phyloP scores from a whole-genome alignment of 2,888 invertebrate species.

The Stratiomys singularior region DNA sequence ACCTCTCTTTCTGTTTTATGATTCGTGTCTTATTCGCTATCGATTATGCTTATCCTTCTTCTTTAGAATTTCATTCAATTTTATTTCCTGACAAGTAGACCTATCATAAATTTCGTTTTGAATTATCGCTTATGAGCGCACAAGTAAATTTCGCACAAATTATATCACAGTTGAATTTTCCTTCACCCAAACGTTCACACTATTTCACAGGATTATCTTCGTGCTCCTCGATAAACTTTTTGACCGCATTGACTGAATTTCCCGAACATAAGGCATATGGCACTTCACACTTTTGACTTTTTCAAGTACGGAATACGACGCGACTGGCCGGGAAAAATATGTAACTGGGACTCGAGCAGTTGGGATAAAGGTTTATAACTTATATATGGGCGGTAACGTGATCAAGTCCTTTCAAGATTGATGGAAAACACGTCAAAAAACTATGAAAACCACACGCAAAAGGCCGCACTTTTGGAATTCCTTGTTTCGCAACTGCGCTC shows the following conservation, averaged over 20 bases:
- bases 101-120: not conserved
- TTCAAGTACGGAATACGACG: constrained; percentile 12
- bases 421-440: constrained; percentile 9
- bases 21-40: constrained; percentile 23
- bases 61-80: not conserved
- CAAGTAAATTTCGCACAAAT: constrained; percentile 15
- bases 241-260: constrained; percentile 19
- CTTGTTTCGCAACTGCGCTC: constrained; percentile 10
- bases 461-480: constrained; percentile 34
- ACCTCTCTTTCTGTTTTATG: constrained; percentile 18
- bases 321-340: not conserved
- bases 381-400: constrained; percentile 30
- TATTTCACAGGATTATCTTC: not conserved
- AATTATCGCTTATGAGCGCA: not conserved
- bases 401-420: not conserved
- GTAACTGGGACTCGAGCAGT: not conserved
- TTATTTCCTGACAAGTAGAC: not conserved
- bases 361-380: not conserved
- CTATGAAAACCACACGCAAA: constrained; percentile 33
- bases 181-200: constrained; percentile 11
- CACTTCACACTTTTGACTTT: constrained; percentile 13
- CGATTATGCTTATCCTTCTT: constrained; percentile 34
- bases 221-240: not conserved
- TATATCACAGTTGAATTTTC: constrained; percentile 33
- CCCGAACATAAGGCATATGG: constrained; percentile 27